These are phyloP conservation scores for Perca fluviatilis DNA, from an alignment of 2,113 vertebrate genomes.

Conservation along the genomic window DNA sequence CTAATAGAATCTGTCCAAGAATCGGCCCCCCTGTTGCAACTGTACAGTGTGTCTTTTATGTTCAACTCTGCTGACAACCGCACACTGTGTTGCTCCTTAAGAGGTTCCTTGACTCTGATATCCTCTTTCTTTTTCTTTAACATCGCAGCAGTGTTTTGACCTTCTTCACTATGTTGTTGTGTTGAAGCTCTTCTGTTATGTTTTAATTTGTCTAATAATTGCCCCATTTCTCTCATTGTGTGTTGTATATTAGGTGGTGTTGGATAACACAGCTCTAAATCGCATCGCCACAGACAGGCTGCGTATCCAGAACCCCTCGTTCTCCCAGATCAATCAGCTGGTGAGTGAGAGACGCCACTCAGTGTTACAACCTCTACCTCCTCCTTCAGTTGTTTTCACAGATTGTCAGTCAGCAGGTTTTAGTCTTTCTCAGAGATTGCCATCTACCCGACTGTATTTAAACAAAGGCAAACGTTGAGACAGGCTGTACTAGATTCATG, in stretches of 20 bases:
- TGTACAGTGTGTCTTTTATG: conserved; percentile 68
- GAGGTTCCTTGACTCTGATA: conserved; percentile 46
- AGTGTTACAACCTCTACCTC: neutral
- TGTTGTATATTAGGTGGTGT: conserved; percentile 88
- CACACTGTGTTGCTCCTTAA: conserved; percentile 59
- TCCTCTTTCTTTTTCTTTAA: conserved; percentile 30
- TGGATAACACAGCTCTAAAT: conserved; percentile 97
- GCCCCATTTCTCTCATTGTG: conserved; percentile 21
- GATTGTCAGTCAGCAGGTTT: conserved; percentile 13
- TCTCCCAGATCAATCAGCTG: conserved; percentile 99
- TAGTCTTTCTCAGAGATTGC: neutral
- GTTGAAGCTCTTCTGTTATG: conserved; percentile 3
- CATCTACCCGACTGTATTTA: neutral
- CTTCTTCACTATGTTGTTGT: conserved; percentile 11
- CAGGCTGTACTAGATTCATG: neutral
- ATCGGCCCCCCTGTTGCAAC: conserved; percentile 59
- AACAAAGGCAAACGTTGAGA: conserved; percentile 11
- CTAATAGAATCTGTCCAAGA: conserved; percentile 74
- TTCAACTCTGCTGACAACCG: conserved; percentile 55
- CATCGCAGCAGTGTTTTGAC: conserved; percentile 26
- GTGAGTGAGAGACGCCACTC: conserved; percentile 81
- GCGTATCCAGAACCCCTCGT: conserved; percentile 96
- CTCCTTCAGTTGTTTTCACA: neutral
- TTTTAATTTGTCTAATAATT: conserved; percentile 28
- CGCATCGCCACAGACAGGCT: conserved; percentile 96